A percentile compares a stretch with the other conserved stretches of the same genome.
Evolutionary conservation across 2,797 vertebrate genomes (phyloP).

Genomic region (Lagocephalus sceleratus): DNA sequence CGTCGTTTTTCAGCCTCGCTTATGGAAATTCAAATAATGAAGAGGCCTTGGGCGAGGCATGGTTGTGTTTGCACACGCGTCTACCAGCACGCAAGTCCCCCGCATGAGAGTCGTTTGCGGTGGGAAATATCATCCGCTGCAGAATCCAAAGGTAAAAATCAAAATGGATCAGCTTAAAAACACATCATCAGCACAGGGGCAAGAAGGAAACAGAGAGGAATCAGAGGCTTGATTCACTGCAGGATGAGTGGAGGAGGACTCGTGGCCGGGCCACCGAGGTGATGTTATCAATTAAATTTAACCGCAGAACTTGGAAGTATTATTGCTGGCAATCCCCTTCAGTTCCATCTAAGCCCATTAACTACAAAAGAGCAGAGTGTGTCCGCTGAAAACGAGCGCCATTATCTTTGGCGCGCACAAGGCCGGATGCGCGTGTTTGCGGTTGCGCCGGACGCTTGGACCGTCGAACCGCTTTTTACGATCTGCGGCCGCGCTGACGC

Average conservation of each 20-base stretch:
- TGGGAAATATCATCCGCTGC: background rate
- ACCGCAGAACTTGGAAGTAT: slow-evolving; percentile 34
- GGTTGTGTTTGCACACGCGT: slow-evolving; percentile 10
- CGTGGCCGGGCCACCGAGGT: slow-evolving; percentile 38
- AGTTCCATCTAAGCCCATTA: slow-evolving; percentile 51
- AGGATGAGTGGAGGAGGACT: slow-evolving; percentile 18
- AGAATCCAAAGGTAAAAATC: slow-evolving; percentile 17
- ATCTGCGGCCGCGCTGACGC: background rate
- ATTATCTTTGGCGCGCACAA: slow-evolving; percentile 18
- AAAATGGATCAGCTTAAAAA: slow-evolving; percentile 23
- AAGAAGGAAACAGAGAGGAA: slow-evolving; percentile 5
- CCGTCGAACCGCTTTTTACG: background rate
- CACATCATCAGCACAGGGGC: slow-evolving; percentile 14
- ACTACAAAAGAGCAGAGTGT: slow-evolving; percentile 30
- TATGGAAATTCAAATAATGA: slow-evolving; percentile 44
- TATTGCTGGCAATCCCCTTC: slow-evolving; percentile 52
- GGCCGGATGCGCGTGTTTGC: background rate
- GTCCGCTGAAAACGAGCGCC: slow-evolving; percentile 13
- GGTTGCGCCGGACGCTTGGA: background rate
- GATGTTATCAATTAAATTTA: slow-evolving; percentile 64
- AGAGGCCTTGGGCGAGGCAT: slow-evolving; percentile 13
- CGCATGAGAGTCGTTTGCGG: background rate
- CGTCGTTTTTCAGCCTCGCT: slow-evolving; percentile 19
- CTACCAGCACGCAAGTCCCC: background rate
- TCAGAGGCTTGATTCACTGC: slow-evolving; percentile 30